These are phyloP conservation scores for Therioaphis trifolii DNA, from an alignment of 2,888 invertebrate genomes.

Conservation along the genomic window DNA sequence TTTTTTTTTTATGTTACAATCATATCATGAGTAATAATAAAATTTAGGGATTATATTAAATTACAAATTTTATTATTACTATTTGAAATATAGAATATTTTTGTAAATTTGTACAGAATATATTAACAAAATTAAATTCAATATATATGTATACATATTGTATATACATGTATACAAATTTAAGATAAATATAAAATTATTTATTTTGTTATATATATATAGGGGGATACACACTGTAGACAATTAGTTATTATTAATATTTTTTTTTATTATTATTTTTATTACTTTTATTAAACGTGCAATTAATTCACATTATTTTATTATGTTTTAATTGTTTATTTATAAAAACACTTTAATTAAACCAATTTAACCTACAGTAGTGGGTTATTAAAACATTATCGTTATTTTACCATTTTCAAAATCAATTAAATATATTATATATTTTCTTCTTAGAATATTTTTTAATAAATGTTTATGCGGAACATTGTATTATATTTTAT, in stretches of 20 bases:
- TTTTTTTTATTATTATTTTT: constrained; percentile 48
- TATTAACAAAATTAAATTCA: constrained; percentile 41
- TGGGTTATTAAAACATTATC: constrained; percentile 34
- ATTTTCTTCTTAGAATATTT: constrained; percentile 45
- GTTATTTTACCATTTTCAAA: constrained; percentile 59
- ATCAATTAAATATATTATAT: no score
- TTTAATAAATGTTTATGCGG: constrained; percentile 22
- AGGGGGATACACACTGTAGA: constrained; percentile 37
- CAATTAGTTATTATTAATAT: constrained; percentile 54
- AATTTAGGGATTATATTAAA: constrained; percentile 27
- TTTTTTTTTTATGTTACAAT: constrained; percentile 44
- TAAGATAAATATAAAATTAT: constrained; percentile 40
- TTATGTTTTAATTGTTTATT: constrained; percentile 49
- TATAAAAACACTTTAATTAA: constrained; percentile 34
- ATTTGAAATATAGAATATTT: constrained; percentile 30
- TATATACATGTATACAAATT: constrained; percentile 26
- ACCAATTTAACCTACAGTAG: constrained; percentile 31
- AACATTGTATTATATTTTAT: constrained; percentile 21
- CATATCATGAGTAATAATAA: constrained; percentile 5
- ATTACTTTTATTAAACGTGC: constrained; percentile 60
- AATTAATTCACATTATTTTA: constrained; percentile 55
- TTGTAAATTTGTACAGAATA: constrained; percentile 58
- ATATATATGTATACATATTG: constrained; percentile 6
- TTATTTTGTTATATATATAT: constrained; percentile 57
- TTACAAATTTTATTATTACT: constrained; percentile 38